Evolutionary conservation across 1,140 invertebrate species (phyloP).

Genomic region (Dolichoris vasculosae): DNA sequence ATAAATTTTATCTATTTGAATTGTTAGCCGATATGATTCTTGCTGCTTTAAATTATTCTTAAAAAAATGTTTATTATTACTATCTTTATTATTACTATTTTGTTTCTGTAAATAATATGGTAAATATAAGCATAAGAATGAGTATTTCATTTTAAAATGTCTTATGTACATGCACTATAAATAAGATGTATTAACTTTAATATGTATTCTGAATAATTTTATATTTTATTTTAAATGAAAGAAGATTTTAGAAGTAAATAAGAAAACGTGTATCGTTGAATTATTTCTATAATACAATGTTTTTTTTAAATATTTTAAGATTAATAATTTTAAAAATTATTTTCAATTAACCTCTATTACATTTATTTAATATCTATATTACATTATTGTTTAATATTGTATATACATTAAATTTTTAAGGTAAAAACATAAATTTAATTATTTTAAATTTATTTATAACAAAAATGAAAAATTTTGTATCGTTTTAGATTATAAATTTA

Average conservation of each 20-base stretch:
- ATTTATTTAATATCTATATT: not conserved
- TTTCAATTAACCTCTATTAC: not conserved
- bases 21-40: conserved; percentile 63
- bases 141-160: not conserved
- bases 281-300: not conserved
- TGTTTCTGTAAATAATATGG: conserved; percentile 15
- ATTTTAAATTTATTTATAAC: too few relatives aligned
- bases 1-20: conserved; percentile 68
- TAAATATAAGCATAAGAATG: not conserved
- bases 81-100: conserved; percentile 10
- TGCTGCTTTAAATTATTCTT: not conserved
- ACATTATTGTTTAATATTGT: not conserved
- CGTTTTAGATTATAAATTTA: not conserved
- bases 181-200: too few relatives aligned
- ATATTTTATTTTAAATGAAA: not conserved
- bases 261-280: too few relatives aligned
- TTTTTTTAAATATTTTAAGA: too few relatives aligned
- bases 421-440: too few relatives aligned
- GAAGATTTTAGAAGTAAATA: too few relatives aligned
- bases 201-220: not conserved
- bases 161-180: too few relatives aligned
- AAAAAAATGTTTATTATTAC: conserved; percentile 27
- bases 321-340: too few relatives aligned
- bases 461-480: not conserved
- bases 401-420: not conserved